phyloP scores from a whole-genome alignment of 1,140 invertebrate genomes.

The Telenomus remus region DNA sequence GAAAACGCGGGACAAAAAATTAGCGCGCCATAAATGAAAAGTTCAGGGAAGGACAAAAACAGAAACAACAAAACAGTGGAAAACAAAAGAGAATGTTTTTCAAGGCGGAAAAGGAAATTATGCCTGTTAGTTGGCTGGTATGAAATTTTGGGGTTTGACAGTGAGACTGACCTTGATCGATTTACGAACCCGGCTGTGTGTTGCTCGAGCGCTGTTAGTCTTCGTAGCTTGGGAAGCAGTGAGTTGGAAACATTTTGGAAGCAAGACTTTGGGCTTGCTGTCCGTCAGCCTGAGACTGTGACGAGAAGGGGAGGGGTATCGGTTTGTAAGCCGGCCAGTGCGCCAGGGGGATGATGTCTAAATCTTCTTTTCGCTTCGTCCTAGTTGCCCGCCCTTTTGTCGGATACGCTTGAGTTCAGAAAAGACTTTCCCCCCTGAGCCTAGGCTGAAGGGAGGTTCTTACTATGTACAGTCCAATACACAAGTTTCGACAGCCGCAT shows the following conservation, averaged over 20 bases:
- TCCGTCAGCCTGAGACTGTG: conserved; percentile 54
- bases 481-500: conserved; percentile 47
- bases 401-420: conserved; percentile 60
- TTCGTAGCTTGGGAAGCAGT: conserved; percentile 48
- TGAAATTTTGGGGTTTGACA: neutral
- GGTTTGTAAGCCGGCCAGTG: conserved; percentile 58
- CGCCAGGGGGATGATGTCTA: conserved; percentile 73
- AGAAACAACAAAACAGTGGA: too few relatives aligned
- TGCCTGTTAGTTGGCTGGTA: neutral
- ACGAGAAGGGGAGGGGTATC: conserved; percentile 45
- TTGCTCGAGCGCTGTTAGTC: conserved; percentile 5
- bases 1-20: conserved; percentile 40
- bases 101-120: conserved; percentile 18
- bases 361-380: conserved; percentile 72
- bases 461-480: conserved; percentile 55
- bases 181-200: neutral
- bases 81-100: neutral
- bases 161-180: conserved; percentile 26
- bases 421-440: conserved; percentile 47
- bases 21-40: conserved; percentile 46
- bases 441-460: conserved; percentile 53
- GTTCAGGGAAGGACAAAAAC: too few relatives aligned
- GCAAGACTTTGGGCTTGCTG: conserved; percentile 50
- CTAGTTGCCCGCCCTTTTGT: conserved; percentile 72
- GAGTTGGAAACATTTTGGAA: conserved; percentile 32